A percentile compares a stretch with the other conserved stretches of the same genome.
These are phyloP conservation scores for Abscondita cerata DNA, from an alignment of 2,888 invertebrate species.

Conservation along the genomic window DNA sequence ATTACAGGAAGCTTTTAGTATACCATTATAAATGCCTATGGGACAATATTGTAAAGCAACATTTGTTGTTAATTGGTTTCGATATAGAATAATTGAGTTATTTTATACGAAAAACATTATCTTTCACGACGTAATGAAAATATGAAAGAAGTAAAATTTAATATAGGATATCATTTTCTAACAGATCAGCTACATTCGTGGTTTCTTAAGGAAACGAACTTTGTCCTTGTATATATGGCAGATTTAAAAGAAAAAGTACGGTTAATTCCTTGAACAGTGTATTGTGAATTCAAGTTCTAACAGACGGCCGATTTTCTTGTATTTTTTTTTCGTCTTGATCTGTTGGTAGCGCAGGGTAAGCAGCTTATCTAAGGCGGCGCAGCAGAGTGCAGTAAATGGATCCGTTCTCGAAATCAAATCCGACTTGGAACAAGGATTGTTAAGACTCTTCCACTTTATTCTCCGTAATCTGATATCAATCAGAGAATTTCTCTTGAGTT, in stretches of 20 bases:
- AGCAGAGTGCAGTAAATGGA: conserved; percentile 46
- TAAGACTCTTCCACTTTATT: conserved; percentile 47
- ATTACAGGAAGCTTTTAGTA: conserved; percentile 13
- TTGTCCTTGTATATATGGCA: background rate
- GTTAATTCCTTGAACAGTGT: conserved; percentile 28
- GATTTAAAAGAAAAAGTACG: conserved; percentile 3
- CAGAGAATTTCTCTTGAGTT: conserved; percentile 39
- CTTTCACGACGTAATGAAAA: too few species aligned
- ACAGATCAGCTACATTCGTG: too few species aligned
- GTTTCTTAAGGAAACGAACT: background rate
- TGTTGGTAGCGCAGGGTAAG: conserved; percentile 39
- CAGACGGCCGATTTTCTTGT: conserved; percentile 28
- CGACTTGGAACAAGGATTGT: conserved; percentile 52
- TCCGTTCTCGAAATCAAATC: conserved; percentile 49
- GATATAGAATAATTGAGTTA: too few species aligned
- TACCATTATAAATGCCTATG: conserved; percentile 8
- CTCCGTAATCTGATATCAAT: conserved; percentile 44
- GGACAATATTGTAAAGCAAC: conserved; percentile 4
- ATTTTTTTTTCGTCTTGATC: conserved; percentile 30
- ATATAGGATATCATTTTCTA: too few species aligned
- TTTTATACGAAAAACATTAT: too few species aligned
- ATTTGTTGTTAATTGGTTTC: conserved; percentile 10
- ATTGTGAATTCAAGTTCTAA: conserved; percentile 24
- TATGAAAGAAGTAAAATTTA: too few species aligned
- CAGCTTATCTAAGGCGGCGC: conserved; percentile 45